Base-by-base conservation (phyloP, 2,113 vertebrate species). In the Oceanites oceanicus region DNA sequence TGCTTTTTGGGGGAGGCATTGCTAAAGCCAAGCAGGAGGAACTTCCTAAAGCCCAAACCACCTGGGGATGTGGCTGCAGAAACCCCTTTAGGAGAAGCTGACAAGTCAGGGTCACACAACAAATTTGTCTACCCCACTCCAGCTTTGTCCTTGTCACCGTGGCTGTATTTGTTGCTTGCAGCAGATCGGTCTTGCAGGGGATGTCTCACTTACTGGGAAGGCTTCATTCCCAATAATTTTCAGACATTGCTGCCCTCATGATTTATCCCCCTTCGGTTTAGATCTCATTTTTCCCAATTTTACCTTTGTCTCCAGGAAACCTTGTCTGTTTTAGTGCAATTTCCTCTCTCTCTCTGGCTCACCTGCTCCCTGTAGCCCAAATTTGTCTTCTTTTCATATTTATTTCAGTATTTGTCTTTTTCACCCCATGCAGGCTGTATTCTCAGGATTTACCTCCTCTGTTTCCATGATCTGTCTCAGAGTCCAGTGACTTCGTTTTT, bases 361-460 rank as follows among this genome's bases (percentile, higher is more conserved):
- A 50, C 89, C 81, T 12, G 38, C 92, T 96, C 92, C 88, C 74
- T 70, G 76, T 90, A 91, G 96, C 89, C 94, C 89, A 94, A 92
- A 98, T 97, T 96, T 95, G 94, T 98, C 97, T 98, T 98, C 96
- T 97, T 97, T 96, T 97, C 97, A 90, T 98, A 98, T 98, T 98
- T 98, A 98, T 98, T 98, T 97, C 74, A 93, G 91, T 96, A 95
- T 98, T 97, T 97, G 95, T 98, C 97, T 97, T 97, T 75, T 91
- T 92, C 75, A 97, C 82, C 73, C 84, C 7, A 6, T 38, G 38
- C 87, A 77, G 86, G 68, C 79, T 96, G 88, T 88, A 68, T 86
- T 96, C 90, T 90, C 74, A 83, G 96, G 97, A 98, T 98, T 98
- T 97, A 97, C 98, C 96, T 98, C 89, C 55, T 80, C 93, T 91